These are phyloP conservation scores for Icerya purchasi DNA, from an alignment of 2,888 invertebrate species.

Conservation along the genomic window DNA sequence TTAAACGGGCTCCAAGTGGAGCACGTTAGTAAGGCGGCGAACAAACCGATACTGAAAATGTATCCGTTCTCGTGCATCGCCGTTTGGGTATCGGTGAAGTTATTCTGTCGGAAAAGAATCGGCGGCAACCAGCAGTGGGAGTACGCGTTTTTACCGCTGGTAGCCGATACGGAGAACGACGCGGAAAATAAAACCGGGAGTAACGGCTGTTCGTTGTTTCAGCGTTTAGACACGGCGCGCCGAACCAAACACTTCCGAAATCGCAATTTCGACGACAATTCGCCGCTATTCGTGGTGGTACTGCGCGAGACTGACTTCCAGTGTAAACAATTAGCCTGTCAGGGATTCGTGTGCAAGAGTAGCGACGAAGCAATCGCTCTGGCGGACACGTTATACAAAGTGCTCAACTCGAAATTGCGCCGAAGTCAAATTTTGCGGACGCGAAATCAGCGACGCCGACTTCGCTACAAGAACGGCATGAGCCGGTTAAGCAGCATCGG, in stretches of 20 bases:
- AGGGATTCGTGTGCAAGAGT: constrained; percentile 72
- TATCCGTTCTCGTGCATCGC: constrained; percentile 80
- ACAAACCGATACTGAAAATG: constrained; percentile 22
- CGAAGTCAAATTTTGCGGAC: constrained; percentile 1
- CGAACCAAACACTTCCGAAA: constrained; percentile 17
- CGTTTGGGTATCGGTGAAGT: constrained; percentile 79
- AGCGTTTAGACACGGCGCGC: constrained; percentile 18
- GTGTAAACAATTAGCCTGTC: constrained; percentile 64
- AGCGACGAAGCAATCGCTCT: constrained; percentile 80
- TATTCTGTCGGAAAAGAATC: constrained; percentile 36
- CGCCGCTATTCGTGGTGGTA: constrained; percentile 72
- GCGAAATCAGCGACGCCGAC: constrained; percentile 1
- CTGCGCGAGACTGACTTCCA: constrained; percentile 52
- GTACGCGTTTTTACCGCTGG: constrained; percentile 64
- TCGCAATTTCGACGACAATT: constrained; percentile 33
- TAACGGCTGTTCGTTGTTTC: constrained; percentile 33
- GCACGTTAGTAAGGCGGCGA: constrained; percentile 6
- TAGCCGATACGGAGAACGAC: constrained; percentile 51
- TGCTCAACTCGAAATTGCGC: constrained; percentile 39
- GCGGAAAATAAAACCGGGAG: constrained; percentile 21
- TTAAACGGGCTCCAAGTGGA: constrained; percentile 39
- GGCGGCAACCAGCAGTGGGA: constrained; percentile 27
- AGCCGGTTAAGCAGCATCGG: constrained; percentile 10
- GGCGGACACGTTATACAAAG: constrained; percentile 75
- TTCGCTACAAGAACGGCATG: not conserved